Conservation (phyloP, 2,888 invertebrate species). For the Platypus cylindrus region DNA sequence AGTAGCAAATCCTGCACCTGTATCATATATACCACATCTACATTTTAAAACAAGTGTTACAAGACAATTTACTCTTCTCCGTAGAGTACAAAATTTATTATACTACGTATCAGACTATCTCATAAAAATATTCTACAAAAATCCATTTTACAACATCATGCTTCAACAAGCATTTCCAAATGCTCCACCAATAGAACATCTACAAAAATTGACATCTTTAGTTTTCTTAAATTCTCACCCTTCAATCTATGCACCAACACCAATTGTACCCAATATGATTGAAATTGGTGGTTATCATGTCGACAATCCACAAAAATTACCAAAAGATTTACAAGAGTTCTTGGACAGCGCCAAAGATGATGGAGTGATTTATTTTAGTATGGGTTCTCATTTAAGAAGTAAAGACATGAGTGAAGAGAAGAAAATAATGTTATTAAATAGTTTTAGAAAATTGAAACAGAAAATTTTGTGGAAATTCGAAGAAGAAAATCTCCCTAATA, state of each 20-base stretch:
- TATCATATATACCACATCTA: slow-evolving; percentile 32
- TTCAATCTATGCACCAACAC: slow-evolving; percentile 37
- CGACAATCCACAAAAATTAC: slow-evolving; percentile 21
- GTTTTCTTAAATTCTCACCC: slow-evolving; percentile 34
- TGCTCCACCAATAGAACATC: slow-evolving; percentile 18
- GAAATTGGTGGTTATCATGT: slow-evolving; percentile 44
- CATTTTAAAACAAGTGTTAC: slow-evolving; percentile 31
- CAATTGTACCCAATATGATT: slow-evolving; percentile 41
- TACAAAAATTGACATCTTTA: slow-evolving; percentile 23
- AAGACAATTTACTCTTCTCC: slow-evolving; percentile 38
- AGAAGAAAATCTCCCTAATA: slow-evolving; percentile 35
- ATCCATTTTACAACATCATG: slow-evolving; percentile 18
- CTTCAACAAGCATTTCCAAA: slow-evolving; percentile 19
- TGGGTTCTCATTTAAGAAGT: slow-evolving; percentile 46
- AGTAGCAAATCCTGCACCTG: not conserved
- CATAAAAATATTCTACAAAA: slow-evolving; percentile 13
- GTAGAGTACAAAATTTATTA: slow-evolving; percentile 41
- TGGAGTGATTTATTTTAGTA: slow-evolving; percentile 45
- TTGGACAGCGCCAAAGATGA: slow-evolving; percentile 20
- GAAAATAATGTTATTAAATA: slow-evolving; percentile 40
- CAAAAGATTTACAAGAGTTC: slow-evolving; percentile 18
- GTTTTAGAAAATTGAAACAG: slow-evolving; percentile 46
- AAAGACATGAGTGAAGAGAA: slow-evolving; percentile 41
- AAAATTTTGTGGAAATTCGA: slow-evolving; percentile 61
- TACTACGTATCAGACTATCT: slow-evolving; percentile 15